Evolutionary conservation across 2,113 vertebrate genomes (phyloP).

Genomic region (Bubo bubo): DNA sequence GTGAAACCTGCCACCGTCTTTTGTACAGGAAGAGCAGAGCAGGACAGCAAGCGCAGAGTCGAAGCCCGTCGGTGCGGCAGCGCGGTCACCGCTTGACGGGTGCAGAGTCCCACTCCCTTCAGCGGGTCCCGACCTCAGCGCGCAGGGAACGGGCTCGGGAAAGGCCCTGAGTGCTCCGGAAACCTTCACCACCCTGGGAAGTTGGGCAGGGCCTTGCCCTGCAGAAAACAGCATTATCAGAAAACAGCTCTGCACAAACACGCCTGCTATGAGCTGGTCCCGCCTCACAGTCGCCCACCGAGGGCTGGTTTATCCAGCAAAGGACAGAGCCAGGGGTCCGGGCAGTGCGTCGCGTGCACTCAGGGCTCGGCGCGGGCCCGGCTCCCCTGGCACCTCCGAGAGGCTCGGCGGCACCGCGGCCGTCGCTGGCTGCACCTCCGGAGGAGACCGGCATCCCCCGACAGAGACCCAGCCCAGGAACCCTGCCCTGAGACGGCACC

Average conservation of each 20-base stretch:
- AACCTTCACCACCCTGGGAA: background rate
- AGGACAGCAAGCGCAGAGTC: background rate
- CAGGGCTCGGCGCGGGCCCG: fast-evolving
- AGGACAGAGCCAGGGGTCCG: background rate
- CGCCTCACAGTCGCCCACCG: background rate
- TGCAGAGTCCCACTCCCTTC: background rate
- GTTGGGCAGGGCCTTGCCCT: background rate
- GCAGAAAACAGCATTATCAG: background rate
- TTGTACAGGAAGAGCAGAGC: constrained; percentile 38
- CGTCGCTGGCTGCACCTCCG: background rate
- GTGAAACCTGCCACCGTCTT: constrained; percentile 14
- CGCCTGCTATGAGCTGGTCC: background rate
- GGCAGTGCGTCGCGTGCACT: background rate
- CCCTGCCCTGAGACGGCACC: background rate
- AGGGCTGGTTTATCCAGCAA: background rate
- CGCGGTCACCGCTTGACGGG: background rate
- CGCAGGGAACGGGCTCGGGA: background rate
- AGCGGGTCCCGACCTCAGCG: fast-evolving
- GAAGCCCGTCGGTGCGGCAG: background rate
- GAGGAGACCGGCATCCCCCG: background rate
- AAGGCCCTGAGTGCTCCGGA: background rate
- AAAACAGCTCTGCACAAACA: background rate
- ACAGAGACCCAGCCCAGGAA: background rate
- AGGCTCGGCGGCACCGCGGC: background rate
- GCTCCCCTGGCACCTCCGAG: background rate